These are phyloP conservation scores for Stegophylla sp. DNA, from an alignment of 2,888 invertebrate species.

Conservation along the genomic window DNA sequence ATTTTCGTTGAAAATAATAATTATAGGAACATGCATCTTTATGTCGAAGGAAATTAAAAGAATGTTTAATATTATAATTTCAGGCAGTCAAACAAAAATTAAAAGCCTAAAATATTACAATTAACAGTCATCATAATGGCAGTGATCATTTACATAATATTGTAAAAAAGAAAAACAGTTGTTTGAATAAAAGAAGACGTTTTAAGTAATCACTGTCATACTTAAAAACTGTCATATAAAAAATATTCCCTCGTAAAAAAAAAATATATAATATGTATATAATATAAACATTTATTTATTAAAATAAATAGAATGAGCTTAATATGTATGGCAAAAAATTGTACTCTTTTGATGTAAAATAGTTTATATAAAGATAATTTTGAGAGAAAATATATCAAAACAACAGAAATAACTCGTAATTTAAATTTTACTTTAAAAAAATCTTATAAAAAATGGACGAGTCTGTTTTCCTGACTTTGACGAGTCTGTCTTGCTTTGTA, in stretches of 20 bases:
- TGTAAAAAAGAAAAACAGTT: conserved; percentile 12
- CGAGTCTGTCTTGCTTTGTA: conserved; percentile 4
- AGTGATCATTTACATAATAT: conserved; percentile 46
- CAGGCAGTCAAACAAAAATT: conserved; percentile 32
- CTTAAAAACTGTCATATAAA: conserved; percentile 36
- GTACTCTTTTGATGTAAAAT: conserved; percentile 23
- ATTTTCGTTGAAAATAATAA: conserved; percentile 40
- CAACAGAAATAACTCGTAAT: not conserved
- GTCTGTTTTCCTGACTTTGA: conserved; percentile 12
- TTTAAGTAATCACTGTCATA: conserved; percentile 37
- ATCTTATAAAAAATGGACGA: conserved; percentile 23
- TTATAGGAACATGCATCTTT: conserved; percentile 52
- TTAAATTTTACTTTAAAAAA: conserved; percentile 20
- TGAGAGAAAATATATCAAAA: conserved; percentile 41
- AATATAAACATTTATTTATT: conserved; percentile 9
- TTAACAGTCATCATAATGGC: conserved; percentile 57
- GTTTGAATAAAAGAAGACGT: conserved; percentile 10
- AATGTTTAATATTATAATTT: conserved; percentile 28
- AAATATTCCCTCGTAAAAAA: conserved; percentile 35
- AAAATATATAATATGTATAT: conserved; percentile 42
- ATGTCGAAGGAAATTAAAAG: conserved; percentile 25
- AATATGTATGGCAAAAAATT: conserved; percentile 36
- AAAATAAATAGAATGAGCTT: conserved; percentile 40
- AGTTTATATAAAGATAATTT: not conserved
- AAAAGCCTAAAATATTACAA: conserved; percentile 24